phyloP scores from a whole-genome alignment of 2,888 invertebrate genomes.

The Scaptomyza reducta region DNA sequence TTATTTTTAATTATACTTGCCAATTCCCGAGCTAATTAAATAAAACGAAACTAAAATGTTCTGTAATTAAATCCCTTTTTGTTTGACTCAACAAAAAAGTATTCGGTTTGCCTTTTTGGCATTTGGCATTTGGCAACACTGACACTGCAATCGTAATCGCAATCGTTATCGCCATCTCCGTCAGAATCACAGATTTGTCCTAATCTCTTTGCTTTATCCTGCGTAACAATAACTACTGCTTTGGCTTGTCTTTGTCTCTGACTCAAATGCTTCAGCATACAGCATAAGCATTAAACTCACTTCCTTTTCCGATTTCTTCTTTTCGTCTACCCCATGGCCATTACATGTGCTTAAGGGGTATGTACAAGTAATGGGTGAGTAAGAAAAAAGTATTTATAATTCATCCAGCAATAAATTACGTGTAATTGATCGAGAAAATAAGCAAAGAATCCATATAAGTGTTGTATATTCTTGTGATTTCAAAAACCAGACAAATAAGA shows the following conservation, averaged over 20 bases:
- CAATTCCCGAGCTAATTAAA: conserved; percentile 1
- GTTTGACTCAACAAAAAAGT: conserved; percentile 9
- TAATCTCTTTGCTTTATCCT: conserved; percentile 68
- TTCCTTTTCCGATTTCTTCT: conserved; percentile 22
- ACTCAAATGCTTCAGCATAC: conserved; percentile 11
- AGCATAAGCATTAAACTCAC: conserved; percentile 1
- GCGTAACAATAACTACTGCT: conserved; percentile 71
- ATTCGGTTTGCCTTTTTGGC: background rate
- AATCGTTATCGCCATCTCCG: conserved; percentile 33
- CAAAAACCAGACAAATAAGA: too few relatives aligned
- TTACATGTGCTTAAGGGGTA: background rate
- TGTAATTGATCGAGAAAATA: too few relatives aligned
- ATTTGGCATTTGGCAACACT: conserved; percentile 5
- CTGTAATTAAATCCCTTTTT: conserved; percentile 28
- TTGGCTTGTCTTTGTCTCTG: conserved; percentile 19
- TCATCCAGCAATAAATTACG: too few relatives aligned
- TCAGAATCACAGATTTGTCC: conserved; percentile 54
- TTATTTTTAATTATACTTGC: conserved; percentile 1
- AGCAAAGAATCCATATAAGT: too few relatives aligned
- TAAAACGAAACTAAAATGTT: conserved; percentile 9
- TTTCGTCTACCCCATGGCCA: conserved; percentile 9
- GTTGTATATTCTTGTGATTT: too few relatives aligned
- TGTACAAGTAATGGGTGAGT: background rate
- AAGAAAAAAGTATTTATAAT: too few relatives aligned
- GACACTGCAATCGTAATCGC: conserved; percentile 22